Evolutionary conservation across 2,888 invertebrate species (phyloP).

Genomic region (Chironomus riparius): DNA sequence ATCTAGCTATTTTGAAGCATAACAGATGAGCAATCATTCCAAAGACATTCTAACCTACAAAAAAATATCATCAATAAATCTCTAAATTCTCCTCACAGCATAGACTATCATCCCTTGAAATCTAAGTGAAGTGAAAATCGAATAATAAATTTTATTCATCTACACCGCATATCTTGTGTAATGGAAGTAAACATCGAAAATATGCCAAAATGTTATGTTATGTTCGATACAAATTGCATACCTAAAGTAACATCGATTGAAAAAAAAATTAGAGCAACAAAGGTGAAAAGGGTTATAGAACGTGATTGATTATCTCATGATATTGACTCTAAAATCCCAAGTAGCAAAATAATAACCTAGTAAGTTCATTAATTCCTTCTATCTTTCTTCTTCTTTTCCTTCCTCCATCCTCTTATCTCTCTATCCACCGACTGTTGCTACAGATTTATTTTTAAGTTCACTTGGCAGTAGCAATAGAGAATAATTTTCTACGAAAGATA

Average conservation of each 20-base stretch:
- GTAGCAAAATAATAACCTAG: background rate
- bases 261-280: background rate
- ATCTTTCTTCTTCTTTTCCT: background rate
- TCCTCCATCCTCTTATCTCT: no score
- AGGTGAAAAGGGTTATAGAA: constrained; percentile 2
- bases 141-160: no score
- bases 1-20: no score
- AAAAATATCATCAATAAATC: no score
- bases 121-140: no score
- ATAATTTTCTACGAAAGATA: background rate
- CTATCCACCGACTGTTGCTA: background rate
- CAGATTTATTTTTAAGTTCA: background rate
- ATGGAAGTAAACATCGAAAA: background rate
- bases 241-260: background rate
- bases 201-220: constrained; percentile 6
- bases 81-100: no score
- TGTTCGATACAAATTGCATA: background rate
- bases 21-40: no score
- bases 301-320: constrained; percentile 2
- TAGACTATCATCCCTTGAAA: no score
- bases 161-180: no score
- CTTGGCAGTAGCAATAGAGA: background rate
- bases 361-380: background rate
- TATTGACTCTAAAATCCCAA: background rate
- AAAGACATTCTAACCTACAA: no score